These are phyloP conservation scores for Falco novaeseelandiae DNA, from an alignment of 2,797 vertebrate species.

Conservation along the genomic window DNA sequence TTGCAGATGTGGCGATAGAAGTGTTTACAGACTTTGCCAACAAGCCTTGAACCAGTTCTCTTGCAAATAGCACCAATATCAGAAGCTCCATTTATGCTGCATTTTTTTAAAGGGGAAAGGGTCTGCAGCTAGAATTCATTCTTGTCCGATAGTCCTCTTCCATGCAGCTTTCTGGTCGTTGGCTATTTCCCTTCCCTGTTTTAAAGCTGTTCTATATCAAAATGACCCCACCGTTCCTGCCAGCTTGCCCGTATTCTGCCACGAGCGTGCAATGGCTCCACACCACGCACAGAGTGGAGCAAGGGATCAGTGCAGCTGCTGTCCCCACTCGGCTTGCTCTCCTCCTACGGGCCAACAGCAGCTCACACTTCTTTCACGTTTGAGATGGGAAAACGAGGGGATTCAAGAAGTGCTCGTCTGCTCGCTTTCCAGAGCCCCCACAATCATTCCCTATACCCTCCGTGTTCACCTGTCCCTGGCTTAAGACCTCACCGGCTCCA, in stretches of 20 bases:
- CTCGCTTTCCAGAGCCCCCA: neutral
- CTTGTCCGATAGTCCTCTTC: neutral
- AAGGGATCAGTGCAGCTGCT: neutral
- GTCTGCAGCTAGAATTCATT: neutral
- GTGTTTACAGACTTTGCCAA: neutral
- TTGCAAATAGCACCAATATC: neutral
- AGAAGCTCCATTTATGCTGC: neutral
- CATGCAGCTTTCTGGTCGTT: neutral
- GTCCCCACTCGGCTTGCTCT: rapidly evolving
- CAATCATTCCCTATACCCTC: rapidly evolving
- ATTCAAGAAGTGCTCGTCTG: neutral
- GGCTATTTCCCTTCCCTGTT: neutral
- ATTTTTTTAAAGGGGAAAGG: neutral
- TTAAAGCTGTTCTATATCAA: neutral
- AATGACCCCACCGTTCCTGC: neutral
- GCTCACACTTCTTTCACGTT: neutral
- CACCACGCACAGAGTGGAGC: rapidly evolving
- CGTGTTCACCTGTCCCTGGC: neutral
- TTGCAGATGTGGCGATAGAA: neutral
- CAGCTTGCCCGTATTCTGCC: rapidly evolving
- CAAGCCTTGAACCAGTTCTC: neutral
- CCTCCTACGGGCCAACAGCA: rapidly evolving
- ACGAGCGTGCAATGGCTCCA: rapidly evolving
- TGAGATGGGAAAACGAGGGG: neutral
- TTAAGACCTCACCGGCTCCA: neutral